Evolutionary conservation across 1,140 invertebrate species (phyloP), one percentile per base, ranked within the genome.

Genomic region (Drosophila tristis): DNA sequence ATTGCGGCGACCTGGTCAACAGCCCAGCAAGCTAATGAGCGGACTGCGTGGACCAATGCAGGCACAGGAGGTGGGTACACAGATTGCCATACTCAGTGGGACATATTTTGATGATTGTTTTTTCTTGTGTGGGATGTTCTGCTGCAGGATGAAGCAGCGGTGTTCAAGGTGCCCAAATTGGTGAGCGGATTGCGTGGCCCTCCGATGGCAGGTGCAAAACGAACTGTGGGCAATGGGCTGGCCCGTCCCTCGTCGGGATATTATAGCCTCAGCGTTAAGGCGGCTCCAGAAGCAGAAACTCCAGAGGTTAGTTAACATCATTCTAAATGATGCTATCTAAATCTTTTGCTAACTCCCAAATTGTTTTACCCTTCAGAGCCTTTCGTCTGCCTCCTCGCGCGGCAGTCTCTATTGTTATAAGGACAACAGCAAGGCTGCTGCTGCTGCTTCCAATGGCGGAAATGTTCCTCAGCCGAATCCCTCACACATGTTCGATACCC

Each of bases 321-420:
- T 48, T 4, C 9, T 25, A n/a, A n/a, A n/a, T n/a, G n/a, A n/a
- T n/a, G 8, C 11, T 51, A 66, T 39, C 3, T 16, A 13, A 5
- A 0, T 11, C 15, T 23, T 43, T 8, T 3, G 16, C 6, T 0
- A 11, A 16, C 35, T 50, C 4, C 4, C 4, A 13, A 11, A 11
- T 13, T 4, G 11, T 9, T 31, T 2, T 25, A 0, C 16, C 15
- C 60, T 53, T 1, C 51, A 92, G 91, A 92, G 91, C 43, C 74
- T 92, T 25, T 92, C 91, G 1, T 92, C 91, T 8, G 86, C 89
- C 26, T 92, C 91, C 3, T 91, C 91, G 16, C 82, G 91, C 13
- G 78, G 84, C 23, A 92, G 91, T 74, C 47, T 91, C 5, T 86
- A 84, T 67, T 74, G 77, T 0, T 26, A 70, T 51, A 86, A 79